Percentiles rank a stretch among this genome's conserved stretches.
These are phyloP conservation scores for Xiphophorus couchianus DNA, from an alignment of 2,113 vertebrate genomes.

Conservation along the genomic window DNA sequence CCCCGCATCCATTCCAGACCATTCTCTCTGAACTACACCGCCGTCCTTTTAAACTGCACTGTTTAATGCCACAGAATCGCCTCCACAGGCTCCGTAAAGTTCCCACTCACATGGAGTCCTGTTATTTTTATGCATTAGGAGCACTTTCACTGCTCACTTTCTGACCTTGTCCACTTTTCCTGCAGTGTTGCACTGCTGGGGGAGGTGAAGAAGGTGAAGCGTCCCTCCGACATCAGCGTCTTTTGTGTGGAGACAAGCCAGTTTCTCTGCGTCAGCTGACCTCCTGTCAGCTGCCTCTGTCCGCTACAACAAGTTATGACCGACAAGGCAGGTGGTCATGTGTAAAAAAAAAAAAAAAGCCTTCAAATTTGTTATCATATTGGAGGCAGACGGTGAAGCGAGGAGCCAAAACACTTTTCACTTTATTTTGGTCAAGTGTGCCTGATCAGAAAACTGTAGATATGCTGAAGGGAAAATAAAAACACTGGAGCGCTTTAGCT, in stretches of 20 bases:
- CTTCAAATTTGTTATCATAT: conserved; percentile 5
- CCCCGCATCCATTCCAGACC: too few relatives aligned
- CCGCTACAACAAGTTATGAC: not conserved
- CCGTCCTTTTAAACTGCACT: too few relatives aligned
- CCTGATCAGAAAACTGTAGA: not conserved
- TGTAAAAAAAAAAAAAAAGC: not conserved
- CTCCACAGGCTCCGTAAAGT: too few relatives aligned
- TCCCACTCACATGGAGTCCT: not conserved
- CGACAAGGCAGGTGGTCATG: too few relatives aligned
- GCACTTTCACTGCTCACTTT: not conserved
- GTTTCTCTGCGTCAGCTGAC: conserved; percentile 16
- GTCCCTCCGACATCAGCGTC: conserved; percentile 42
- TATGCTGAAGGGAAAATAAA: not conserved
- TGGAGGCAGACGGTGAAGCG: conserved; percentile 44
- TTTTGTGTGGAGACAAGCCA: conserved; percentile 9
- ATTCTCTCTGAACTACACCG: too few relatives aligned
- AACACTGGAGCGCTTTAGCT: not conserved
- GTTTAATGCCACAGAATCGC: too few relatives aligned
- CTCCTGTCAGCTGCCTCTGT: conserved; percentile 6
- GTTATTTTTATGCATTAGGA: not conserved
- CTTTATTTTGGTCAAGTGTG: too few relatives aligned
- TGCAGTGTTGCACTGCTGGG: not conserved
- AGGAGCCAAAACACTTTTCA: not conserved
- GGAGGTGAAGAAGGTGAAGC: conserved; percentile 15
- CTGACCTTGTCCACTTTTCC: not conserved